Base-by-base conservation (phyloP, 30 jellyfish, hydroid and myxozoan species). In the Catostylus mosaicus region DNA sequence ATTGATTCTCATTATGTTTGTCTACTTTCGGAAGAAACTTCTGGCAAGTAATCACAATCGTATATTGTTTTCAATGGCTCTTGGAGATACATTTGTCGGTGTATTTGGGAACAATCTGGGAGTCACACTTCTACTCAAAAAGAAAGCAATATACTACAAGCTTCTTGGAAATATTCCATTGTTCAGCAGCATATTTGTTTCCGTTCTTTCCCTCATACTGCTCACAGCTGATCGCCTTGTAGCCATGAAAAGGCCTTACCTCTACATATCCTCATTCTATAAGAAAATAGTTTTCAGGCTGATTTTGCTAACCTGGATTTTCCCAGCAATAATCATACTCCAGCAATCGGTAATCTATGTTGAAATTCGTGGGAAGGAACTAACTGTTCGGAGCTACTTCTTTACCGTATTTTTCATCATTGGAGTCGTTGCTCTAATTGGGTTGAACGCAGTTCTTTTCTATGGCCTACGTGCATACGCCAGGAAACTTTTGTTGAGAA, bases 191-290 rank as follows among this genome's bases (percentile, higher is more conserved):
- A 47, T 73, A 73, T 73, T 73, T 30, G 64, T 56, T 19, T 73
- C 85, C 20, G 64, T 73, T 10, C 30, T 52, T 43, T 73, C 85
- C n/a, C 63, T 73, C 0, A 73, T 67, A 0, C 18, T 73, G 20
- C 70, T 73, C n/a, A 73, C 73, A 3, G 74, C 74, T 24, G 85
- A 73, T 23, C 85, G 85, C 18, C 52, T 73, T 20, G 85, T 73
- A 4, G 85, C 85, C 12, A 40, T 73, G 51, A 73, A 27, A 24
- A 23, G 18, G 23, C 85, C 85, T 19, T 43, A 37, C 30, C n/a
- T 26, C n/a, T 73, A 73, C 6, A 24, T 30, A 12, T 46, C 38
- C 38, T 50, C 73, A 19, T 30, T 10, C 32, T 30, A 30, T 20
- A 47, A 10, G 31, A 48, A 56, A 7, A 46, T 19, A 9, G 52